phyloP scores from a whole-genome alignment of 1,140 invertebrate genomes.

The Apis dorsata region DNA sequence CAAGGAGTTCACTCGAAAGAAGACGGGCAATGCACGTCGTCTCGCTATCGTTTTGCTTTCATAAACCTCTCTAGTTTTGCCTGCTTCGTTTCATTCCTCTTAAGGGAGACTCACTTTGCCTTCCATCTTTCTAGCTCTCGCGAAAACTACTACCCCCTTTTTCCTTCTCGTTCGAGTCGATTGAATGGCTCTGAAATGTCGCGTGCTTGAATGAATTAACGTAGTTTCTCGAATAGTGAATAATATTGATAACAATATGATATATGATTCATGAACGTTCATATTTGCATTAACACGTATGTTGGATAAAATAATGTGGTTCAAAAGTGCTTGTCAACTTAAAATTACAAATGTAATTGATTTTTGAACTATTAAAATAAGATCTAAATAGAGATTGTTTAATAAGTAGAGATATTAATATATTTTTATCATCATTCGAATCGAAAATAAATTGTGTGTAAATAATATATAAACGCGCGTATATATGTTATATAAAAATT shows the following conservation, averaged over 20 bases:
- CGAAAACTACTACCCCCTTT: constrained; percentile 24
- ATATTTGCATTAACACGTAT: too few relatives aligned
- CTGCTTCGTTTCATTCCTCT: constrained; percentile 48
- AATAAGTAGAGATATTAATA: background rate
- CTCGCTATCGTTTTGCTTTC: constrained; percentile 70
- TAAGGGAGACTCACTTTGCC: constrained; percentile 30
- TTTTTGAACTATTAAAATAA: background rate
- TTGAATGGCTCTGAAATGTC: constrained; percentile 37
- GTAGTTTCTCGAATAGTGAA: background rate
- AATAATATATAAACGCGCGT: too few relatives aligned
- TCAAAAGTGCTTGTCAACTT: too few relatives aligned
- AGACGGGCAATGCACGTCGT: constrained; percentile 69
- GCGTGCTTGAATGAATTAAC: background rate
- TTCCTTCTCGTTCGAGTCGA: constrained; percentile 23
- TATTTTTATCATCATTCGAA: too few relatives aligned
- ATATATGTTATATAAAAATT: too few relatives aligned
- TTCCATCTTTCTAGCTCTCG: constrained; percentile 26
- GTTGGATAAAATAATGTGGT: too few relatives aligned
- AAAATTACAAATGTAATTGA: background rate
- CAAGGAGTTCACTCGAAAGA: constrained; percentile 55
- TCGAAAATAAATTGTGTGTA: too few relatives aligned
- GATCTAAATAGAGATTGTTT: background rate
- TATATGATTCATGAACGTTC: too few relatives aligned
- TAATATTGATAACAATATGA: background rate
- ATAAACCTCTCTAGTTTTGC: constrained; percentile 60